Base-by-base conservation (phyloP, 2,888 invertebrate species). In the Pachycephus smyrnensis region DNA sequence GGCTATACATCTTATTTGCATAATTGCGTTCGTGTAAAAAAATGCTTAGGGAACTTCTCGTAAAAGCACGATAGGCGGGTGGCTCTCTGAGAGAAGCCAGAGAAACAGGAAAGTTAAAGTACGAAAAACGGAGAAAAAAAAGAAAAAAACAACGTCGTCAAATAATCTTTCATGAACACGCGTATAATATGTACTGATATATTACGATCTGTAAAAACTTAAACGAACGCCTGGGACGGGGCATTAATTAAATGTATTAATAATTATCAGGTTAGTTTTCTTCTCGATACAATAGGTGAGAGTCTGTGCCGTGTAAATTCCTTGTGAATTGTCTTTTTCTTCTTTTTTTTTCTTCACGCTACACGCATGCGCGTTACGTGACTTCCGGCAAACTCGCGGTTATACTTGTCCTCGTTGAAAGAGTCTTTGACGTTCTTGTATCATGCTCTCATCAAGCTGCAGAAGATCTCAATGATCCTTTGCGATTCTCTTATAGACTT, bases 301-400 rank as follows among this genome's bases (percentile, higher is more conserved):
- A 55, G 55, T 55, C 55, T 55, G 2, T 55, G 55, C 55, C 55
- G 55, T 23, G 55, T 55, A 55, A 55, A 55, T 55, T 55, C 55
- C 23, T 9, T 55, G 55, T 55, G 55, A 55, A 55, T 55, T 55
- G n/a, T 73, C 55, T 55, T 79, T 55, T 79, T 79, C 33, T 76
- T 76, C n/a, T 55, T 73, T 77, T 73, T 76, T 40, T 69, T 69
- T 75, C 68, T 74, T 55, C 78, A 76, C 15, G 15, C 23, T 6
- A 15, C 77, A 80, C 81, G 80, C 76, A 75, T 81, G 68, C 23
- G 40, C 40, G 40, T 55, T 55, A 55, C 40, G 55, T 55, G 55
- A 55, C 23, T 55, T 55, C 23, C 55, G 55, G 55, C 55, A 1
- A 9, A 55, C 55, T 55, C 55, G 23, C 55, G 55, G 15, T 55